Percentiles rank a stretch among this genome's conserved stretches.
Conservation (phyloP, 1,140 invertebrate species). For the Pseudoatta argentina region DNA sequence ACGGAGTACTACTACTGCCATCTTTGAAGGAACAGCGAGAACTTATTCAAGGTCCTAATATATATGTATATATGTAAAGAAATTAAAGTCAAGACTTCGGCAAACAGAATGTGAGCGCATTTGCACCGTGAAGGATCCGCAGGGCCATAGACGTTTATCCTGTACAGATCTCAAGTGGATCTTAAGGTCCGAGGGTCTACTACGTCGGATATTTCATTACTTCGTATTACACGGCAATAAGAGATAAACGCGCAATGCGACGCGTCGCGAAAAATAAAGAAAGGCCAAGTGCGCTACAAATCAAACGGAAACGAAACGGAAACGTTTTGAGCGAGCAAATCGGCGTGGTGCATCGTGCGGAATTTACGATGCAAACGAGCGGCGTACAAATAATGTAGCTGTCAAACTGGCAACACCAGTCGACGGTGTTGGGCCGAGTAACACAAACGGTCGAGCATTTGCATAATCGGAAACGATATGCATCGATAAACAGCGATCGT, state of each 20-base stretch:
- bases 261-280: constrained; percentile 65
- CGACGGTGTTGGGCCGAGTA: constrained; percentile 50
- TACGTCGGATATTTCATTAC: constrained; percentile 51
- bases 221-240: constrained; percentile 53
- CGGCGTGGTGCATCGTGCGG: constrained; percentile 42
- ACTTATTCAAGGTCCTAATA: no score
- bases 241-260: constrained; percentile 36
- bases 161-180: constrained; percentile 35
- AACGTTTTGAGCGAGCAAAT: constrained; percentile 56
- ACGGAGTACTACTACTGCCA: no score
- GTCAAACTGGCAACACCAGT: constrained; percentile 61
- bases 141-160: constrained; percentile 59
- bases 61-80: background rate
- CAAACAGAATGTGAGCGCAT: constrained; percentile 36
- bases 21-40: no score
- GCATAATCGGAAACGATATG: constrained; percentile 72
- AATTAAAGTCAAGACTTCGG: background rate
- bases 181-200: constrained; percentile 23
- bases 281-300: constrained; percentile 65
- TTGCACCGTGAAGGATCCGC: constrained; percentile 37
- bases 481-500: constrained; percentile 71
- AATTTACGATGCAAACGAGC: constrained; percentile 66
- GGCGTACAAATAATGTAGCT: constrained; percentile 68
- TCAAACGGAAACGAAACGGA: constrained; percentile 63
- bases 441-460: constrained; percentile 63